phyloP scores from a whole-genome alignment of 2,113 vertebrate genomes.

The Psophia crepitans region DNA sequence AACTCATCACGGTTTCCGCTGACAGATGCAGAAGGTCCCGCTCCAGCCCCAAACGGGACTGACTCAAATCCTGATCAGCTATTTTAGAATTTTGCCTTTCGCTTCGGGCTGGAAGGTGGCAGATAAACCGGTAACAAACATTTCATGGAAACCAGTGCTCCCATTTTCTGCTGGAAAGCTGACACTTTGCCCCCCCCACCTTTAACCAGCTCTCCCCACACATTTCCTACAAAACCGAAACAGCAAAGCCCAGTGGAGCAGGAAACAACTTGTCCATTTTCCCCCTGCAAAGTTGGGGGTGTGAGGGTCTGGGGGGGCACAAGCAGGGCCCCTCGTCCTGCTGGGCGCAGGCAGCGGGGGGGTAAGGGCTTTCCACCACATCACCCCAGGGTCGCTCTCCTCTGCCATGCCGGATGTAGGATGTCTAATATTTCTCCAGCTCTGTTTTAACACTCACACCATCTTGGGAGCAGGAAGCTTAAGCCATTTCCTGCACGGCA shows the following conservation, averaged over 20 bases:
- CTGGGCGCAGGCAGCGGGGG: background rate
- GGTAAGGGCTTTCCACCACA: background rate
- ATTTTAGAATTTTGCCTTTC: background rate
- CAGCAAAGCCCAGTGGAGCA: background rate
- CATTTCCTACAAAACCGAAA: background rate
- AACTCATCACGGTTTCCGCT: background rate
- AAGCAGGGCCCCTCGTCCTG: background rate
- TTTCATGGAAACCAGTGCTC: background rate
- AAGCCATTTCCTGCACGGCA: slow-evolving; percentile 57
- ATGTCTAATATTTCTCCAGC: slow-evolving; percentile 32
- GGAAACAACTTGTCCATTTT: background rate
- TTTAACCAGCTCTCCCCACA: background rate
- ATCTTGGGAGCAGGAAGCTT: slow-evolving; percentile 51
- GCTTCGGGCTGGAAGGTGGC: background rate
- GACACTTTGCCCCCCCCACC: background rate
- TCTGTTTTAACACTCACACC: slow-evolving; percentile 47
- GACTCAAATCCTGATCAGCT: background rate
- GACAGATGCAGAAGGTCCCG: background rate
- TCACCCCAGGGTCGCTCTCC: slow-evolving; percentile 4
- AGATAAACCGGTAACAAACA: background rate
- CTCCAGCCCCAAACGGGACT: background rate
- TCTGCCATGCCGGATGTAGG: slow-evolving; percentile 20
- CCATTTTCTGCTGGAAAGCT: background rate
- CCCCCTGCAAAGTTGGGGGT: background rate
- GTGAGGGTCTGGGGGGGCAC: background rate